Percentiles rank a stretch among this genome's conserved stretches.
Evolutionary conservation across 2,113 vertebrate species (phyloP).

Genomic region (Ciconia maguari): DNA sequence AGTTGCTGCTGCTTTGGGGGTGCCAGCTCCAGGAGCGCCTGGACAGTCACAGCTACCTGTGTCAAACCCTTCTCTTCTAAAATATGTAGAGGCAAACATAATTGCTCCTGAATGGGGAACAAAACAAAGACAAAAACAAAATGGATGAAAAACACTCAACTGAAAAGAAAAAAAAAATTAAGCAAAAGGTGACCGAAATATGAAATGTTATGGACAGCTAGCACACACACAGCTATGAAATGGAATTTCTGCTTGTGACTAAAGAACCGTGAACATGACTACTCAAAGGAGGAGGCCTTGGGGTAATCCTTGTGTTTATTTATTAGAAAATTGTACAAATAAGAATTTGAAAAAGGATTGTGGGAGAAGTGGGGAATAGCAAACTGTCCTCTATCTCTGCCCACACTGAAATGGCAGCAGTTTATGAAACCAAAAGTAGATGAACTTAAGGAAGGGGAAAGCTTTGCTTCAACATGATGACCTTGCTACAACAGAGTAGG

Average conservation of each 20-base stretch:
- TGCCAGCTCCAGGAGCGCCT: slow-evolving; percentile 89
- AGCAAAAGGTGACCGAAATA: slow-evolving; percentile 41
- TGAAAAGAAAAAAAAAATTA: slow-evolving; percentile 67
- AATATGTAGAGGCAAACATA: slow-evolving; percentile 98
- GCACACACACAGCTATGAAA: background rate
- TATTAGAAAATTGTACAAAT: background rate
- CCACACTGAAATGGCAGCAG: background rate
- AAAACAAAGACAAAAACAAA: slow-evolving; percentile 73
- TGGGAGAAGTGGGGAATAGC: background rate
- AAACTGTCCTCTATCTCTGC: background rate
- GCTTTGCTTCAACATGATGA: background rate
- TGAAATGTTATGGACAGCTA: slow-evolving; percentile 33
- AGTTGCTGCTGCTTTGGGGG: slow-evolving; percentile 83
- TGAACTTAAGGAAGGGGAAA: background rate
- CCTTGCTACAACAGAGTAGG: background rate
- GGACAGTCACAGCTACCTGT: slow-evolving; percentile 91
- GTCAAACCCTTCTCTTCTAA: slow-evolving; percentile 95
- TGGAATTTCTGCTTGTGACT: background rate
- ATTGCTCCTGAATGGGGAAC: slow-evolving; percentile 84
- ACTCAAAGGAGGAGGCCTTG: background rate
- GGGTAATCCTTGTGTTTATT: slow-evolving; percentile 1
- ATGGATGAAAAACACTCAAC: slow-evolving; percentile 70
- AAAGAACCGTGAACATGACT: background rate
- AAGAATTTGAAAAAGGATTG: background rate
- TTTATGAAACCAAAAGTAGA: background rate